A percentile compares a stretch with the other conserved stretches of the same genome.
These are phyloP conservation scores for Characodon lateralis DNA, from an alignment of 2,797 vertebrate species.

Conservation along the genomic window DNA sequence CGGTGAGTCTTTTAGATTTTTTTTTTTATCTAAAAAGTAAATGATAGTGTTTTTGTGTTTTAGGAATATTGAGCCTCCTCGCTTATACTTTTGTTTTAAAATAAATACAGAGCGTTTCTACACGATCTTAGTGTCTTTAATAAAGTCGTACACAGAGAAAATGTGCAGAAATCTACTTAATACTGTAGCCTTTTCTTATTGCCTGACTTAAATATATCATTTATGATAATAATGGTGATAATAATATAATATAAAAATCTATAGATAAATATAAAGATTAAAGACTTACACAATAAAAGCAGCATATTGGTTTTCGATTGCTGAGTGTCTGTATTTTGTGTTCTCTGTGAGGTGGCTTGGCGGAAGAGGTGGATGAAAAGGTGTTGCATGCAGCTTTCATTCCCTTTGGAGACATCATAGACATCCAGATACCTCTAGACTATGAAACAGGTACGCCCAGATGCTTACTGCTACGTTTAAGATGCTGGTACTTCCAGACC, in stretches of 20 bases:
- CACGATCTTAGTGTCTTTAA: neutral
- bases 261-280: neutral
- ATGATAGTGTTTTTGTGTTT: rapidly evolving
- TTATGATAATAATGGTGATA: neutral
- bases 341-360: slow-evolving; percentile 86
- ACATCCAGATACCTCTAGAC: slow-evolving; percentile 97
- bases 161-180: neutral
- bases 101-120: no score
- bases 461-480: rapidly evolving
- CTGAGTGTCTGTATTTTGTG: neutral
- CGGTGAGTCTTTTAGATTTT: slow-evolving; percentile 79
- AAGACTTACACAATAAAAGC: neutral
- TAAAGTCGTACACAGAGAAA: neutral
- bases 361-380: slow-evolving; percentile 96
- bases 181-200: neutral
- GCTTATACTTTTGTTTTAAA: neutral
- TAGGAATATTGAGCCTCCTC: rapidly evolving
- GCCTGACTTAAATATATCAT: neutral
- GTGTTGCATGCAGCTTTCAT: slow-evolving; percentile 96
- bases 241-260: neutral
- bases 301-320: neutral
- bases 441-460: slow-evolving; percentile 90
- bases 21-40: slow-evolving; percentile 11
- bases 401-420: slow-evolving; percentile 94
- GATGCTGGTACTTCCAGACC: rapidly evolving